Conservation (phyloP, 2,113 vertebrate genomes). For the Megalops atlanticus region DNA sequence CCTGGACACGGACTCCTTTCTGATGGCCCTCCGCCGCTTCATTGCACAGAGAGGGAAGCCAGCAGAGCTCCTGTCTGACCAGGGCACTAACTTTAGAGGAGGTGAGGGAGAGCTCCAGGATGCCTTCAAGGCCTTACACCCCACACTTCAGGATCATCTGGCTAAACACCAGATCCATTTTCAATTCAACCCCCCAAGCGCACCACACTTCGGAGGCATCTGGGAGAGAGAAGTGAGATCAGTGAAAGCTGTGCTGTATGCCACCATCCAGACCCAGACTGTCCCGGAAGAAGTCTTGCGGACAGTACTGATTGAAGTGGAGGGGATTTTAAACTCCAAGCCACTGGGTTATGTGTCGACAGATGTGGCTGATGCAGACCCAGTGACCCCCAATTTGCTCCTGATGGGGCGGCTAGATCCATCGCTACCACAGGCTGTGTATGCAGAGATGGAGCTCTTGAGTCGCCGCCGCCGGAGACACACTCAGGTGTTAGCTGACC, state of each 20-base stretch:
- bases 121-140: background rate
- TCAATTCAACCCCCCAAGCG: slow-evolving; percentile 15
- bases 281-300: no score
- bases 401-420: slow-evolving; percentile 25
- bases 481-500: slow-evolving; percentile 15
- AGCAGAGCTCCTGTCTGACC: background rate
- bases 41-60: slow-evolving; percentile 1
- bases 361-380: slow-evolving; percentile 20
- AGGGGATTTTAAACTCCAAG: no score
- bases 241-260: no score
- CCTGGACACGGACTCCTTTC: slow-evolving; percentile 7
- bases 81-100: no score
- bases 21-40: slow-evolving; percentile 19
- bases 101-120: background rate
- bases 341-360: no score
- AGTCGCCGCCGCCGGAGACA: slow-evolving; percentile 11
- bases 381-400: slow-evolving; percentile 14
- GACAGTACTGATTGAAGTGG: no score
- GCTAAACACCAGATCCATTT: slow-evolving; percentile 15
- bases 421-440: slow-evolving; percentile 23
- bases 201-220: slow-evolving; percentile 17
- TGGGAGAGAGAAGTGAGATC: no score
- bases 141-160: background rate
- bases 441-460: slow-evolving; percentile 10
- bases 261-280: no score